Evolutionary conservation across 2,797 vertebrate species (phyloP).

Genomic region (Acanthurus leucopareius): DNA sequence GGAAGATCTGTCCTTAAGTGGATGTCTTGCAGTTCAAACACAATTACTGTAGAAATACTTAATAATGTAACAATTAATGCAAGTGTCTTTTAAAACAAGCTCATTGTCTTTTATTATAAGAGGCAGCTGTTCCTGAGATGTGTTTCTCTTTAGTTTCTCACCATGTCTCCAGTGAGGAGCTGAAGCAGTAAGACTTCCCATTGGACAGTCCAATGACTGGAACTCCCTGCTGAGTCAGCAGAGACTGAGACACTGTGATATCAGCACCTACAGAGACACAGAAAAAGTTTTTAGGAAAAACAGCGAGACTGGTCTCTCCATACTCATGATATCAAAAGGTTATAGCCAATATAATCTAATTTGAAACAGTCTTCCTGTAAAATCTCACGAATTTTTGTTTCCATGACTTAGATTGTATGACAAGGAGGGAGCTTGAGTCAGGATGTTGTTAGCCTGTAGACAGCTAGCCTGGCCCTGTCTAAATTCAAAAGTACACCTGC

Average conservation of each 20-base stretch:
- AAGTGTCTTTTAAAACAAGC: background rate
- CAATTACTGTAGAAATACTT: background rate
- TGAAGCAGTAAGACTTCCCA: conserved; percentile 97
- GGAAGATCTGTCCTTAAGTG: background rate
- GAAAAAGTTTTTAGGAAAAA: background rate
- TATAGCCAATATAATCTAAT: background rate
- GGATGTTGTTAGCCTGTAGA: background rate
- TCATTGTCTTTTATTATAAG: background rate
- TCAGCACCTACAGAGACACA: conserved; percentile 86
- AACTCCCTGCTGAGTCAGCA: conserved; percentile 96
- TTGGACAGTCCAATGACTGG: conserved; percentile 94
- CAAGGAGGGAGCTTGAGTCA: too few relatives aligned
- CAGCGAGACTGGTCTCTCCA: rapidly evolving
- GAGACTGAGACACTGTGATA: conserved; percentile 91
- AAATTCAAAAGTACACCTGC: background rate
- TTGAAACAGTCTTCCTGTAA: background rate
- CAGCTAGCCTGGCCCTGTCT: background rate
- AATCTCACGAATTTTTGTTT: too few relatives aligned
- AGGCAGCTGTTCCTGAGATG: background rate
- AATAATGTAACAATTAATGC: background rate
- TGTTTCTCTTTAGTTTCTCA: conserved; percentile 75
- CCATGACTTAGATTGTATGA: too few relatives aligned
- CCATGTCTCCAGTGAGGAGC: conserved; percentile 93
- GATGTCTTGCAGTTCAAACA: background rate
- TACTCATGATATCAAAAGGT: background rate